Evolutionary conservation across 2,888 invertebrate genomes (phyloP), one percentile per base, ranked within the genome.

Genomic region (Synergus gifuensis): DNA sequence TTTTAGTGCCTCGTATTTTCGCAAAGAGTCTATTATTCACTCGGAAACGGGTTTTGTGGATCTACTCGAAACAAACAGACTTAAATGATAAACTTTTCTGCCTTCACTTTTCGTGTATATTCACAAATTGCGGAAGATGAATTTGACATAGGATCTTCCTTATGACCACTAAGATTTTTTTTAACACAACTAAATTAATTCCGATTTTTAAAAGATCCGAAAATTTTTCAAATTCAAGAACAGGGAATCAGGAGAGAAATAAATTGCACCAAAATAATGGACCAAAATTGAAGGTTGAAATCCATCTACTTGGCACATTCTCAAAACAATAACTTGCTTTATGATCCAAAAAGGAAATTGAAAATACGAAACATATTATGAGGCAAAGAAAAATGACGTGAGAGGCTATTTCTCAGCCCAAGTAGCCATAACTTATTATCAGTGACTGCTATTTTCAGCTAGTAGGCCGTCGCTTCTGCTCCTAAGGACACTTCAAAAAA

Each of bases 401-500:
- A 46, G 46, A 46, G 36, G 36, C 46, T 46, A 12, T 14, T 46
- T 46, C 14, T 46, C 9, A 14, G 3, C 46, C 14, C 46, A 46
- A 46, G 14, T 14, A 46, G 46, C 14, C 11, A 46, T 46, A 46
- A 46, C 22, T 22, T 77, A 49, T 64, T 58, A 78, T 77, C 60
- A 79, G 78, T 77, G 36, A 66, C 49, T n/a, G 78, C 44, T 82
- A 80, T 80, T 82, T 76, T 67, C 76, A 79, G 79, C 69, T 69
- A 82, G 42, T 82, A 79, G 81, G 79, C 81, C 78, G 78, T 67
- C 42, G 60, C 77, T 76, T 67, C 28, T 42, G 49, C 18, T 5
- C 40, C 64, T 76, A 79, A 82, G 79, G 79, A 80, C 79, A 76
- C 44, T 40, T 54, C 54, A 76, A 77, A 78, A 82, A 82, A 78